Percentiles rank a stretch among this genome's conserved stretches.
Evolutionary conservation across 2,888 invertebrate species (phyloP).

Genomic region (Esperia sulphurella): DNA sequence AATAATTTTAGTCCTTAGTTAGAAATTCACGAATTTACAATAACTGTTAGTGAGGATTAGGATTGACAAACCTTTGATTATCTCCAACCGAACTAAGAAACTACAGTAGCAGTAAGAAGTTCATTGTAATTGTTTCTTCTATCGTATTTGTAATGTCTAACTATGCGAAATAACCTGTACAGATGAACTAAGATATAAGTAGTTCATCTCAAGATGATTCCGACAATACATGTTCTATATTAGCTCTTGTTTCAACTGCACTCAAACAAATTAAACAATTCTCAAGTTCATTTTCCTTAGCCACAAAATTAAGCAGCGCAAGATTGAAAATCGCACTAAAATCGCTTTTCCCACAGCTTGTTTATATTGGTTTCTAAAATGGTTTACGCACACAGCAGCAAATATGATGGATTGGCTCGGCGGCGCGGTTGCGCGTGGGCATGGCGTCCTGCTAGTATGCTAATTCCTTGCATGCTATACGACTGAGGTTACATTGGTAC

Average conservation of each 20-base stretch:
- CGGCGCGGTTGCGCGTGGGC: constrained; percentile 53
- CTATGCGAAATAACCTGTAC: neutral
- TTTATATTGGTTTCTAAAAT: constrained; percentile 31
- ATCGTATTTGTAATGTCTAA: neutral
- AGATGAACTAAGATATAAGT: neutral
- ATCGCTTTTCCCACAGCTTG: constrained; percentile 18
- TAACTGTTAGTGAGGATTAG: too few relatives aligned
- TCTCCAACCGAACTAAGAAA: too few relatives aligned
- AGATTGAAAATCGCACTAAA: constrained; percentile 24
- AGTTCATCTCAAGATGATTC: neutral
- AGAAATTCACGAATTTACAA: too few relatives aligned
- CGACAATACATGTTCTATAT: neutral
- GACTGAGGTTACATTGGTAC: constrained; percentile 48
- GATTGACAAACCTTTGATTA: too few relatives aligned
- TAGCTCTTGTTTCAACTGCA: neutral
- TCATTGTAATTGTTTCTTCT: too few relatives aligned
- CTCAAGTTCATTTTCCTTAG: neutral
- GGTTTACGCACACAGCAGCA: constrained; percentile 46
- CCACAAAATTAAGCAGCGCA: constrained; percentile 6
- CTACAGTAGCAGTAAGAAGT: too few relatives aligned
- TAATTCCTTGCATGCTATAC: constrained; percentile 56
- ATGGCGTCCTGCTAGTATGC: constrained; percentile 67
- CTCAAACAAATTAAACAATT: neutral
- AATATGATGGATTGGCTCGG: constrained; percentile 66
- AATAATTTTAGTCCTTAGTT: too few relatives aligned